Conservation (phyloP, 2,113 vertebrate genomes). For the Vicugna pacos region DNA sequence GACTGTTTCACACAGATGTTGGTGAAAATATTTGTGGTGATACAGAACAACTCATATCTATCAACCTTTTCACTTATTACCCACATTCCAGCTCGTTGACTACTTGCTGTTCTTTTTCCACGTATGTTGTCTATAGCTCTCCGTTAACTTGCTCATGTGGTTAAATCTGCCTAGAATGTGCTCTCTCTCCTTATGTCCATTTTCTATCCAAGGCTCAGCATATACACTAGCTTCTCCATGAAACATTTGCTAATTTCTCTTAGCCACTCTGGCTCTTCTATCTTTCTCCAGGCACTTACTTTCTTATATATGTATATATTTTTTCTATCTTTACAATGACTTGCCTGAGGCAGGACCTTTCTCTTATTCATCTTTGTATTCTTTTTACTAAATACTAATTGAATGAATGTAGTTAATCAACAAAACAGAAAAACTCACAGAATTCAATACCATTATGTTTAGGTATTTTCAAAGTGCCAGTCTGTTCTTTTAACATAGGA, state of each 20-base stretch:
- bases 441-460: neutral
- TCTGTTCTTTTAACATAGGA: neutral
- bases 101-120: neutral
- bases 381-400: conserved; percentile 13
- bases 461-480: conserved; percentile 1
- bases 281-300: neutral
- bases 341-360: neutral
- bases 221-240: neutral
- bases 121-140: neutral
- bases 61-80: neutral
- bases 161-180: neutral
- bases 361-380: neutral
- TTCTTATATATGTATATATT: neutral
- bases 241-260: neutral
- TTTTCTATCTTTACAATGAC: conserved; percentile 30
- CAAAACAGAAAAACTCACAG: conserved; percentile 24
- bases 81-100: neutral
- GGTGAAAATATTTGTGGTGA: neutral
- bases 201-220: neutral
- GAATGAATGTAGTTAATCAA: conserved; percentile 29
- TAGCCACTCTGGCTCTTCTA: neutral
- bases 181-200: neutral
- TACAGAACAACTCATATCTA: neutral
- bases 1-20: neutral
- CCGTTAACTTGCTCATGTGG: neutral